Conservation (phyloP, 2,888 invertebrate genomes). For the Chamaedrilus cognettii region DNA sequence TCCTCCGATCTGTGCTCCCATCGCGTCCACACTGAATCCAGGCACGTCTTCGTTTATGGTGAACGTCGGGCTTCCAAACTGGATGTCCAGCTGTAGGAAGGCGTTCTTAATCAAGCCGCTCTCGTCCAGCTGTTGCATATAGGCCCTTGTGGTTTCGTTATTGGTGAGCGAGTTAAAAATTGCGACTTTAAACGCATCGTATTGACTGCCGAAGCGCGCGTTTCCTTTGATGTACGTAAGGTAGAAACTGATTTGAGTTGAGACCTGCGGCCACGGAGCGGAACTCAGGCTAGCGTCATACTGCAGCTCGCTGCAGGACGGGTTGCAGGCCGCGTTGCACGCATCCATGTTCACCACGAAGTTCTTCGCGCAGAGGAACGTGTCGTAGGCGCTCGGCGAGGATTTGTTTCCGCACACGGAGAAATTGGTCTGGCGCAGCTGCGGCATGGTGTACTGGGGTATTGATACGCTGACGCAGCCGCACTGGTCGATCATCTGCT, state of each 20-base stretch:
- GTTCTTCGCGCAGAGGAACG: neutral
- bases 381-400: neutral
- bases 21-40: neutral
- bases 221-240: neutral
- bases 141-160: neutral
- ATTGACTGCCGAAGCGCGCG: neutral
- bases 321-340: neutral
- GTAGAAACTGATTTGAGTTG: neutral
- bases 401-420: slow-evolving; percentile 1
- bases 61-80: neutral
- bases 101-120: neutral
- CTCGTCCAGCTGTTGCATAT: neutral
- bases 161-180: neutral
- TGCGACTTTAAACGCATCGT: neutral
- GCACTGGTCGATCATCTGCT: slow-evolving; percentile 3
- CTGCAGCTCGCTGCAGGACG: neutral
- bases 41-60: neutral
- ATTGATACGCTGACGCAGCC: neutral
- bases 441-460: neutral
- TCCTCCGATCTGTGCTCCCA: slow-evolving; percentile 8
- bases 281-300: neutral
- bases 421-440: neutral
- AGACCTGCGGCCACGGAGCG: neutral
- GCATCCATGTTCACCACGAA: neutral
- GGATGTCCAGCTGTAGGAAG: neutral